Conservation (phyloP, 1,140 invertebrate species). For the Apis dorsata region DNA sequence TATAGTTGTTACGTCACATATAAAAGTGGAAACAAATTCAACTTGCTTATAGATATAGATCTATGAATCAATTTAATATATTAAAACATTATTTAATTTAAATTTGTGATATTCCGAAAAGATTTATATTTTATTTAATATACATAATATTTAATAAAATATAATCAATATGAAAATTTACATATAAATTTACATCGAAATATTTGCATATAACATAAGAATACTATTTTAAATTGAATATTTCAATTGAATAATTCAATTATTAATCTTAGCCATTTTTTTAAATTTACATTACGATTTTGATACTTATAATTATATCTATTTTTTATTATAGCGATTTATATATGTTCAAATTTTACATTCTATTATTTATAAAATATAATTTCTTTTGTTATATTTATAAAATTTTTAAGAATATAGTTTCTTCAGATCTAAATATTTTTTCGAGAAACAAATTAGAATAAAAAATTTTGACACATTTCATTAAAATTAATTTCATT, state of each 20-base stretch:
- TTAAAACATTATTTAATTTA: neutral
- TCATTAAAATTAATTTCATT: no score
- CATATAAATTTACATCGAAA: neutral
- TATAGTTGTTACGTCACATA: slow-evolving; percentile 12
- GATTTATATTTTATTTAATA: neutral
- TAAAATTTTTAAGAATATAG: neutral
- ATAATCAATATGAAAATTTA: neutral
- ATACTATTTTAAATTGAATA: neutral
- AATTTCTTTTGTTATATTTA: neutral
- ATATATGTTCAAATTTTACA: neutral
- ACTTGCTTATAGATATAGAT: neutral
- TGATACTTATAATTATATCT: neutral
- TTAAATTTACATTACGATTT: neutral
- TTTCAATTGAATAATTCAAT: neutral
- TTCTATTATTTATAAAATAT: no score
- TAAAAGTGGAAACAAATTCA: slow-evolving; percentile 8
- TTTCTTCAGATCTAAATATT: neutral
- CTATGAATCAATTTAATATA: slow-evolving; percentile 1
- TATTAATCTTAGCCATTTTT: neutral
- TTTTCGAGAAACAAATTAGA: neutral
- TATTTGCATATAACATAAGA: neutral
- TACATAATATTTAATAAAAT: neutral
- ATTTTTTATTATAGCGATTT: neutral
- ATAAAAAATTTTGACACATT: neutral
- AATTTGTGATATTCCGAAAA: neutral